Evolutionary conservation across 2,888 invertebrate species (phyloP), one percentile per base, ranked within the genome.

Genomic region (Folsomia manolachei): DNA sequence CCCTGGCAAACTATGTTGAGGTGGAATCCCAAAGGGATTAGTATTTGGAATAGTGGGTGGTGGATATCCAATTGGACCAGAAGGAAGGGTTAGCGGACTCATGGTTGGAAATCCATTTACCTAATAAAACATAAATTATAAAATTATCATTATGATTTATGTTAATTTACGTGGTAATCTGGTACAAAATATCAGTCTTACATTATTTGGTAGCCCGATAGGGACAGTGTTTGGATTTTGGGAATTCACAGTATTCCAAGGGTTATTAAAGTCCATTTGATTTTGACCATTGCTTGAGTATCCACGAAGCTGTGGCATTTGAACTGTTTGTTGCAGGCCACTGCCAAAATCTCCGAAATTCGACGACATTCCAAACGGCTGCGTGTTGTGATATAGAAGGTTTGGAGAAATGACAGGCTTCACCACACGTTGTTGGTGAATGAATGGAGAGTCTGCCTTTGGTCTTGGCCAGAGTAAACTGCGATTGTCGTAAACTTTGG

Each of bases 401-500:
- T 66, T 53, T 24, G 53, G 4, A 61, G 27, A 19, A 52, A 53
- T 14, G 21, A 18, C 4, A n/a, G 21, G 56, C 2, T 68, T 56
- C 1, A 24, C 23, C 2, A 56, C 60, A 39, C 2, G 7, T 27
- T 27, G 66, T 62, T n/a, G n/a, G 14, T 39, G 39, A 4, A 14
- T 9, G 14, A 39, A 39, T n/a, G n/a, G n/a, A n/a, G n/a, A n/a
- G 39, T 39, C 39, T 39, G 39, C 7, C 14, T 92, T 92, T 0
- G 94, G 91, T 83, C 93, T 93, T 1, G 94, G 94, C 94, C 94
- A 94, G 0, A 91, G 89, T 83, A 90, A 88, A 70, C 86, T 87
- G 71, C 90, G 88, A 82, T 90, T 90, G 83, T 94, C 93, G 82
- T 90, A 91, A 21, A 91, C 87, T 76, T 90, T 90, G 75, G 91